Evolutionary conservation across 2,797 vertebrate genomes (phyloP).

Genomic region (Saxicola maurus): DNA sequence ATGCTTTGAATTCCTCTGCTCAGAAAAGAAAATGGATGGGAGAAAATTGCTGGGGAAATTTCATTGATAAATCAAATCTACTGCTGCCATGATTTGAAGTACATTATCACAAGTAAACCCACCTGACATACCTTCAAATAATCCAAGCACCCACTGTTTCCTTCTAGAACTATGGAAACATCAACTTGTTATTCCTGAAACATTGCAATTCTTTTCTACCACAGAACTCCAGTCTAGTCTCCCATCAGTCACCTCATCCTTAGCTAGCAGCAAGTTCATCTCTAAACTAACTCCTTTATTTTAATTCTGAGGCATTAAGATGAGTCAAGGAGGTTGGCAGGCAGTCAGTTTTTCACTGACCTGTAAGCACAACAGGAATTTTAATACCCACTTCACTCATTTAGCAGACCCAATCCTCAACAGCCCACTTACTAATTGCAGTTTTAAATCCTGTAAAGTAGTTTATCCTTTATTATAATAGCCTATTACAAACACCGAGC

Average conservation of each 20-base stretch:
- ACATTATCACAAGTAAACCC: not conserved
- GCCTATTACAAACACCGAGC: not conserved
- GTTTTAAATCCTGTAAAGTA: slow-evolving; percentile 17
- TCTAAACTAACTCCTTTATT: not conserved
- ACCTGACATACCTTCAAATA: not conserved
- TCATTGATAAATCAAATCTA: not conserved
- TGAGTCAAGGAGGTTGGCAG: slow-evolving; percentile 42
- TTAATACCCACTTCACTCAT: slow-evolving; percentile 29
- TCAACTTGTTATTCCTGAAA: not conserved
- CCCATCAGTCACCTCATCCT: not conserved
- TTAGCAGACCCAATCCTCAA: slow-evolving; percentile 10
- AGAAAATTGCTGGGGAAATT: not conserved
- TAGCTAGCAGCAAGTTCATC: not conserved
- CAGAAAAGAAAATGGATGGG: not conserved
- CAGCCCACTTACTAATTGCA: slow-evolving; percentile 1
- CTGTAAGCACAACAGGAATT: slow-evolving; percentile 20
- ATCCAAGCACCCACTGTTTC: not conserved
- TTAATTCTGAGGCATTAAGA: not conserved
- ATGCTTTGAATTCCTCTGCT: not conserved
- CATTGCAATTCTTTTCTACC: not conserved
- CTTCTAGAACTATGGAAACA: not conserved
- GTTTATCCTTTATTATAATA: slow-evolving; percentile 22
- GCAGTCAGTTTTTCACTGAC: not conserved
- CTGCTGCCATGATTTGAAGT: not conserved
- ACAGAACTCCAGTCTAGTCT: not conserved